A percentile compares a stretch with the other conserved stretches of the same genome.
phyloP scores from a whole-genome alignment of 2,113 vertebrate species.

The Burhinus bistriatus region DNA sequence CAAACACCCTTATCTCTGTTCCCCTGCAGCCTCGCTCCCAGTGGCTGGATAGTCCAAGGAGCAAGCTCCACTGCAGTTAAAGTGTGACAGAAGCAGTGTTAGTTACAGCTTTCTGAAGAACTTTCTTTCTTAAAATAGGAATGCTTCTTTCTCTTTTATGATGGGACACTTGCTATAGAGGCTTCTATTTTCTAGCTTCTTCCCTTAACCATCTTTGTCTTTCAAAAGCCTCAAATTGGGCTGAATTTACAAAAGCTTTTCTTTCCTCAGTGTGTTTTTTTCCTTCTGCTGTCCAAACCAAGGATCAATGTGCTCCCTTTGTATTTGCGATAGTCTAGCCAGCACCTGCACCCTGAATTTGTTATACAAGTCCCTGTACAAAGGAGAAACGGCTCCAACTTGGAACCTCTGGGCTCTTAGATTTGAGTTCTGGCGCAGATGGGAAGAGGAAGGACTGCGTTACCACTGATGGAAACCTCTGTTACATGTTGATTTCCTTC shows the following conservation, averaged over 20 bases:
- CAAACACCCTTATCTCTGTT: slow-evolving; percentile 64
- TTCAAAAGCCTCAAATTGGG: not conserved
- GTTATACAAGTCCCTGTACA: not conserved
- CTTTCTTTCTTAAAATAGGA: not conserved
- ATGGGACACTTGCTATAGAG: not conserved
- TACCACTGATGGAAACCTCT: not conserved
- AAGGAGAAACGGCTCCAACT: not conserved
- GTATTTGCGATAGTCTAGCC: not conserved
- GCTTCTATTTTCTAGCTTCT: not conserved
- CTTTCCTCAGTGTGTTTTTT: not conserved
- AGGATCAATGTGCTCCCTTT: not conserved
- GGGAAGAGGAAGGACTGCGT: not conserved
- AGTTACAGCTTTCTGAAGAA: not conserved
- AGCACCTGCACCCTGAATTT: not conserved
- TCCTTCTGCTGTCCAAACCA: not conserved
- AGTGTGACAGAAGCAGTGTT: not conserved
- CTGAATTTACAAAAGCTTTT: not conserved
- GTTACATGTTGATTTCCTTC: not conserved
- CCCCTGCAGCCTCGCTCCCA: not conserved
- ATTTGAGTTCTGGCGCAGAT: not conserved
- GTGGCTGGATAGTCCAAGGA: slow-evolving; percentile 18
- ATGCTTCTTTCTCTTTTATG: not conserved
- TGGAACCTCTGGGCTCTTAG: not conserved
- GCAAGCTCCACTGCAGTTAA: slow-evolving; percentile 26
- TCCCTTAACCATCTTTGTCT: not conserved